A percentile compares a stretch with the other conserved stretches of the same genome.
Conservation (phyloP, 1,140 invertebrate genomes). For the Drosophila pruinosa region DNA sequence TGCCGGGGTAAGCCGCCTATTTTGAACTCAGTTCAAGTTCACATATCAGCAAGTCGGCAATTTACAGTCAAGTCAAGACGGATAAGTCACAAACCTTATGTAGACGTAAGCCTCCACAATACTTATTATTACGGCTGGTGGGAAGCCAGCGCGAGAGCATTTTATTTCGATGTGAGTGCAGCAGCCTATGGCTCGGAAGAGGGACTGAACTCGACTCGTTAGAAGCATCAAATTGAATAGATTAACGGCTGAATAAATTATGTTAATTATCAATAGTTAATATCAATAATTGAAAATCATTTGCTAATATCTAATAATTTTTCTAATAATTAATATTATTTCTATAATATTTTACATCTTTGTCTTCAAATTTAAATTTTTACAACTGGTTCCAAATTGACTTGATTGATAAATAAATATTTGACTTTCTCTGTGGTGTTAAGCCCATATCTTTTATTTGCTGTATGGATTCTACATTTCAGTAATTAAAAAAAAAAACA, state of each 20-base stretch:
- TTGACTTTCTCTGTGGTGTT: too few species aligned
- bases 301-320: not conserved
- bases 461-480: too few species aligned
- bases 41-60: not conserved
- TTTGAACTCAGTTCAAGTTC: constrained; percentile 58
- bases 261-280: not conserved
- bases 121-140: not conserved
- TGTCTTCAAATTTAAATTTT: too few species aligned
- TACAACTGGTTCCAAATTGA: too few species aligned
- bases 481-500: too few species aligned
- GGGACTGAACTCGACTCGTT: not conserved
- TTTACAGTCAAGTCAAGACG: constrained; percentile 9
- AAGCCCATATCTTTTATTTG: too few species aligned
- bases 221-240: not conserved
- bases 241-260: not conserved
- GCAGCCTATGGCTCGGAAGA: not conserved
- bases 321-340: not conserved
- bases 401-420: too few species aligned
- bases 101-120: constrained; percentile 8
- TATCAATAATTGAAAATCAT: not conserved
- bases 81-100: constrained; percentile 1
- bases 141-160: not conserved
- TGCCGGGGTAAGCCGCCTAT: constrained; percentile 10
- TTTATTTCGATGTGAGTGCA: constrained; percentile 3
- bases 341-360: not conserved